phyloP scores from a whole-genome alignment of 2,113 vertebrate genomes.

The Cyanocitta stelleri region DNA sequence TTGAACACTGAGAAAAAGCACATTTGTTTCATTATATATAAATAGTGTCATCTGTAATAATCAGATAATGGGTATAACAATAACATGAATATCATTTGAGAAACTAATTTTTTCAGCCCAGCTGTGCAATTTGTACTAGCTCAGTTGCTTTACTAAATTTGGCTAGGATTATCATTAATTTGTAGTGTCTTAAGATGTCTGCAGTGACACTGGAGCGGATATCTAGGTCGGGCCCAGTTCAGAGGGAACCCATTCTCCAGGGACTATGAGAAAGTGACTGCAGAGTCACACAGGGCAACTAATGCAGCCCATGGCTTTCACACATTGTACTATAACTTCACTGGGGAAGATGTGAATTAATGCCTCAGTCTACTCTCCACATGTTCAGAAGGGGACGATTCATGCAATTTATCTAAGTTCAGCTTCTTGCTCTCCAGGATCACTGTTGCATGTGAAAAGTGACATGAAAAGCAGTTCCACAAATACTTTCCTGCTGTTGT shows the following conservation, averaged over 20 bases:
- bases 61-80: not conserved
- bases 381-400: not conserved
- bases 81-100: not conserved
- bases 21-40: not conserved
- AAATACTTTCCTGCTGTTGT: not conserved
- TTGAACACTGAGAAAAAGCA: not conserved
- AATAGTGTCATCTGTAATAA: not conserved
- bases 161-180: not conserved
- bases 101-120: constrained; percentile 6
- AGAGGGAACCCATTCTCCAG: not conserved
- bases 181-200: not conserved
- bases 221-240: not conserved
- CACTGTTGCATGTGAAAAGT: not conserved
- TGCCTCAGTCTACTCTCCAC: not conserved
- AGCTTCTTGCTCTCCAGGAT: not conserved
- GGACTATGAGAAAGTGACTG: not conserved
- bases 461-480: not conserved
- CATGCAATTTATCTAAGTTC: not conserved
- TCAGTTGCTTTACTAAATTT: not conserved
- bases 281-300: not conserved
- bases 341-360: not conserved
- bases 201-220: not conserved
- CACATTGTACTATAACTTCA: not conserved
- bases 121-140: not conserved
- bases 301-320: not conserved